Conservation (phyloP, 2,113 vertebrate genomes). For the Rhineura floridana region DNA sequence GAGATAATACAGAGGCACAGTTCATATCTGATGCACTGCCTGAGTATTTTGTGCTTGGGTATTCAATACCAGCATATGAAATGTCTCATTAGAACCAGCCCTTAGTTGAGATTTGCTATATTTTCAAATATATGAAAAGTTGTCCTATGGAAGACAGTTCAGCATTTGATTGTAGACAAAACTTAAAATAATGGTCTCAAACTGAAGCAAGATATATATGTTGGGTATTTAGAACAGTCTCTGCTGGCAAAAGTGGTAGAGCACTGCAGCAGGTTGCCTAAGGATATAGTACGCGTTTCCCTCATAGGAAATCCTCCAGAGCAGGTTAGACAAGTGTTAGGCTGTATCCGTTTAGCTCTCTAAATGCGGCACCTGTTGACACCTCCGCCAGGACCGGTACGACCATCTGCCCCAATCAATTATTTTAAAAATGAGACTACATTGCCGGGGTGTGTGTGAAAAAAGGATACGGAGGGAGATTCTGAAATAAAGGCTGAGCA, state of each 20-base stretch:
- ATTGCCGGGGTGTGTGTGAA: too few species aligned
- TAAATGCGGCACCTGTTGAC: too few species aligned
- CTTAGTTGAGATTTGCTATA: not conserved
- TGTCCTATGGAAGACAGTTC: not conserved
- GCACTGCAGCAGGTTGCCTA: not conserved
- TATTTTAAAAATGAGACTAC: too few species aligned
- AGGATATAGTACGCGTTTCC: not conserved
- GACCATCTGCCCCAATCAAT: too few species aligned
- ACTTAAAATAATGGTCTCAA: not conserved
- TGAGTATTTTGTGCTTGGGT: not conserved
- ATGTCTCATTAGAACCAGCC: not conserved
- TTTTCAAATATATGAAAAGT: not conserved
- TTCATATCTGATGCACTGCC: not conserved
- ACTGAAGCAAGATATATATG: not conserved
- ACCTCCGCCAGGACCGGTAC: too few species aligned
- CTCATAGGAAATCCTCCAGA: not conserved
- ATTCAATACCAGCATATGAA: not conserved
- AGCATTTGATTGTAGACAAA: not conserved
- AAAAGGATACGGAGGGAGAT: too few species aligned
- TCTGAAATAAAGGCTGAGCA: too few species aligned
- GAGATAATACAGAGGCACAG: not conserved
- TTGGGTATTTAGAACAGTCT: not conserved
- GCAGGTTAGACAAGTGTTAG: not conserved
- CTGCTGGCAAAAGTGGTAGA: not conserved
- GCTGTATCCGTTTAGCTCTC: not conserved